phyloP scores from a whole-genome alignment of 2,797 vertebrate genomes.

The Anolis apletophallus region DNA sequence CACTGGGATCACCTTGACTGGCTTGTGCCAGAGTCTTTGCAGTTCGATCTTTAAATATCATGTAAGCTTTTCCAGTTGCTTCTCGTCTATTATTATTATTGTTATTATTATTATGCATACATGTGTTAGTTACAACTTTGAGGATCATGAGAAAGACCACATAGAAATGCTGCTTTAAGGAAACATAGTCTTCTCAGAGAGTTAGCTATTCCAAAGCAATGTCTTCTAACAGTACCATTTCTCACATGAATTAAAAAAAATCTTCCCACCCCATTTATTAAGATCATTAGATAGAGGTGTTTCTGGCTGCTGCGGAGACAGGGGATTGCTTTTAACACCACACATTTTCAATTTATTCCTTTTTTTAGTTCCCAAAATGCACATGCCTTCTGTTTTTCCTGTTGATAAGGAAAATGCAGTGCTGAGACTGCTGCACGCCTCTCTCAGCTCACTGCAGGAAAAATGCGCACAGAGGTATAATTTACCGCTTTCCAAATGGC shows the following conservation, averaged over 20 bases:
- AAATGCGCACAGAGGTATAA: slow-evolving; percentile 44
- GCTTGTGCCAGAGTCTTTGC: too few relatives aligned
- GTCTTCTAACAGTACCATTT: too few relatives aligned
- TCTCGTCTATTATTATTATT: too few relatives aligned
- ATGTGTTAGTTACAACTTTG: not conserved
- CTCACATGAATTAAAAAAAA: not conserved
- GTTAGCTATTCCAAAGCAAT: slow-evolving; percentile 49
- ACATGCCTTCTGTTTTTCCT: slow-evolving; percentile 43
- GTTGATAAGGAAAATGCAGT: slow-evolving; percentile 63
- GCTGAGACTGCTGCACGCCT: not conserved
- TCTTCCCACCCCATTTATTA: not conserved
- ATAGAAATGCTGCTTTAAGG: not conserved
- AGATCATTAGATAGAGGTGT: slow-evolving; percentile 44
- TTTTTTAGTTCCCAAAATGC: slow-evolving; percentile 18
- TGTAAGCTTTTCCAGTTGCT: too few relatives aligned
- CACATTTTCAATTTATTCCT: slow-evolving; percentile 38
- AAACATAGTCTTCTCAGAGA: slow-evolving; percentile 31
- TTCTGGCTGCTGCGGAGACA: slow-evolving; percentile 41
- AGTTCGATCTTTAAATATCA: too few relatives aligned
- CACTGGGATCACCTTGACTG: too few relatives aligned
- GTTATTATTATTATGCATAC: not conserved
- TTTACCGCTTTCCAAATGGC: slow-evolving; percentile 28
- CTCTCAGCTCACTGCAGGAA: slow-evolving; percentile 13
- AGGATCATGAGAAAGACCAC: not conserved
- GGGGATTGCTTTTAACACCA: slow-evolving; percentile 40